Conservation (phyloP, 1,140 invertebrate species). For the Apocrypta bakeri region DNA sequence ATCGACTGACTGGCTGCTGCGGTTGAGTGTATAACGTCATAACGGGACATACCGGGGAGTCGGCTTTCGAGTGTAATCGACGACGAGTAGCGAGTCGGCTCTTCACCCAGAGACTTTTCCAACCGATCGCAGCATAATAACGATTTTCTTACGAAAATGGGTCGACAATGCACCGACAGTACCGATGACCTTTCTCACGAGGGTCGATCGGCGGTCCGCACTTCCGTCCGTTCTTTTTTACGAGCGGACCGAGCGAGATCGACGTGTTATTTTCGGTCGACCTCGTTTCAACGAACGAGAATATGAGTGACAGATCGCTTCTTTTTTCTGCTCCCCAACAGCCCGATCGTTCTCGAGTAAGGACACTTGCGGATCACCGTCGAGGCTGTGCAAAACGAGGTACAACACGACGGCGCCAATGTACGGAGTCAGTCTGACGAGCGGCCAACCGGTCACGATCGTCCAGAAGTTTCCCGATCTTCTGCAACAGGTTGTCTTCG, state of each 20-base stretch:
- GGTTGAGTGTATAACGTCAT: constrained; percentile 45
- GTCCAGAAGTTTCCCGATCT: constrained; percentile 95
- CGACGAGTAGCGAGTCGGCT: background rate
- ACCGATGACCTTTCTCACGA: no score
- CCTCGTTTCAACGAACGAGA: no score
- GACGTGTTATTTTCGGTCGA: no score
- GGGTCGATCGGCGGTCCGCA: no score
- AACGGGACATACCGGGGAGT: constrained; percentile 67
- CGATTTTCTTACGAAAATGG: no score
- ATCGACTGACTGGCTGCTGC: constrained; percentile 61
- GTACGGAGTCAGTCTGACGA: constrained; percentile 93
- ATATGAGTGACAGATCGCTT: background rate
- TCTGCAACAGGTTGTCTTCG: constrained; percentile 94
- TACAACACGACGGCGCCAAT: constrained; percentile 95
- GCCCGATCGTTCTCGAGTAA: constrained; percentile 67
- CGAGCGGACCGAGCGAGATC: no score
- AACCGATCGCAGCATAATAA: no score
- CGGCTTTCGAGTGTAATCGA: constrained; percentile 63
- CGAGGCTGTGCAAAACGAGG: constrained; percentile 87
- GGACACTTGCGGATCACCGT: constrained; percentile 79
- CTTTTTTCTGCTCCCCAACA: background rate
- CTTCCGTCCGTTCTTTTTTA: no score
- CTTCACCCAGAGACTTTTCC: background rate
- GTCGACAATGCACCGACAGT: no score
- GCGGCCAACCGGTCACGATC: constrained; percentile 93